A percentile compares a stretch with the other conserved stretches of the same genome.
phyloP scores from a whole-genome alignment of 2,797 vertebrate genomes.

The Alauda arvensis region DNA sequence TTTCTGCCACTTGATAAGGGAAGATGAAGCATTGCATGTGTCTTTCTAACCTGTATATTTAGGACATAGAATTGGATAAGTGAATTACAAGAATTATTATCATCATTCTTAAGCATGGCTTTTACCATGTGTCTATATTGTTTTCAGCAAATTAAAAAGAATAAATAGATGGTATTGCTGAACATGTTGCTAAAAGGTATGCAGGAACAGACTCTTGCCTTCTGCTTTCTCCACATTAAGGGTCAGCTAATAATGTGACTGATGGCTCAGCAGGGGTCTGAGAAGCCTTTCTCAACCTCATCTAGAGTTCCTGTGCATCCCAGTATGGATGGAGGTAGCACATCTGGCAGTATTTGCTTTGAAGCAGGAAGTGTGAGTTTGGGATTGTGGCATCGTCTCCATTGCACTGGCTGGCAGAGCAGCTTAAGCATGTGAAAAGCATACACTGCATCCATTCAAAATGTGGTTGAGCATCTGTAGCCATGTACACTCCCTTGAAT shows the following conservation, averaged over 20 bases:
- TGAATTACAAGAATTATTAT: not conserved
- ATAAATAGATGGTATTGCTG: not conserved
- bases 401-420: constrained; percentile 19
- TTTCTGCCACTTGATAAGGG: not conserved
- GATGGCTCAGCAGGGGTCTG: constrained; percentile 12
- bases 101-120: not conserved
- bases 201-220: not conserved
- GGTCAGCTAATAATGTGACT: not conserved
- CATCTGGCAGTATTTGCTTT: constrained; percentile 40
- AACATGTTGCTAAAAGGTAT: not conserved
- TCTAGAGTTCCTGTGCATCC: not conserved
- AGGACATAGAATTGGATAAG: not conserved
- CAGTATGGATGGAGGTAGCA: not conserved
- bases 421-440: constrained; percentile 3
- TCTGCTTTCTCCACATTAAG: not conserved
- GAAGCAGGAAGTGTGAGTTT: constrained; percentile 13
- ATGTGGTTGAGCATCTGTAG: constrained; percentile 49
- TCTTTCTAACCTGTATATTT: not conserved
- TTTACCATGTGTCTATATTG: not conserved
- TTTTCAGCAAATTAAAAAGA: not conserved
- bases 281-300: not conserved
- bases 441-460: constrained; percentile 36
- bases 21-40: not conserved
- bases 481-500: constrained; percentile 4
- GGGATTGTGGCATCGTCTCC: not conserved